Percentiles rank a stretch among this genome's conserved stretches.
Evolutionary conservation across 35 echinoderm and acorn worm species (phyloP).

Genomic region (Diadema setosum): DNA sequence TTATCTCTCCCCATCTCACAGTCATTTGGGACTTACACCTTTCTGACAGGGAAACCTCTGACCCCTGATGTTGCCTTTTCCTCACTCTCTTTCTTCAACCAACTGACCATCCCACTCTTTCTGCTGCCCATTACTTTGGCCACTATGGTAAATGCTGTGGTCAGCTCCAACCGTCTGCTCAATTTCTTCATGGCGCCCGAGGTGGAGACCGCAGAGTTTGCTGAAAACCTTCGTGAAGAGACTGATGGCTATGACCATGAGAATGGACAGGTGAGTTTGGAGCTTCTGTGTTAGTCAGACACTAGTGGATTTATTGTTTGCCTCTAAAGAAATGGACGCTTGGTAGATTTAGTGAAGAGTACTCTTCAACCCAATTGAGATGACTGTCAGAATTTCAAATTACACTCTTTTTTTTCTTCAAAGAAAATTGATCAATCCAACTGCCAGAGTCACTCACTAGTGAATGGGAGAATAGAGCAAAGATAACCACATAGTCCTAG

Average conservation of each 20-base stretch:
- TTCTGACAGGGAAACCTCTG: neutral
- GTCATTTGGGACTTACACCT: conserved; percentile 51
- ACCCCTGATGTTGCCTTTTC: conserved; percentile 59
- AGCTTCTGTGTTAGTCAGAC: no score
- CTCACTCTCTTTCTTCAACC: conserved; percentile 68
- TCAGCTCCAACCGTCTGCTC: conserved; percentile 56
- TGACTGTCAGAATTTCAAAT: no score
- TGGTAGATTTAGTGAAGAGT: no score
- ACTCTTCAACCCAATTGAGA: no score
- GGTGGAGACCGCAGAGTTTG: conserved; percentile 10
- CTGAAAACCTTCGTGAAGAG: neutral
- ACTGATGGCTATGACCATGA: neutral
- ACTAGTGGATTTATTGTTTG: no score
- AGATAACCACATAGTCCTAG: no score
- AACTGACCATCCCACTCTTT: conserved; percentile 46
- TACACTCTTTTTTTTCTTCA: no score
- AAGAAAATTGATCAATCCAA: no score
- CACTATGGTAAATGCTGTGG: conserved; percentile 52
- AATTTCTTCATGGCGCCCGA: conserved; percentile 52
- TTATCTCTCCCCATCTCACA: no score
- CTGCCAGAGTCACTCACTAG: no score
- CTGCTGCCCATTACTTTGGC: conserved; percentile 52
- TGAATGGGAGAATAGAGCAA: no score
- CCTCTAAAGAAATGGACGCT: no score
- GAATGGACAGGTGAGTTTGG: neutral